These are phyloP conservation scores for Synanceia verrucosa DNA, from an alignment of 2,797 vertebrate genomes.

Conservation along the genomic window DNA sequence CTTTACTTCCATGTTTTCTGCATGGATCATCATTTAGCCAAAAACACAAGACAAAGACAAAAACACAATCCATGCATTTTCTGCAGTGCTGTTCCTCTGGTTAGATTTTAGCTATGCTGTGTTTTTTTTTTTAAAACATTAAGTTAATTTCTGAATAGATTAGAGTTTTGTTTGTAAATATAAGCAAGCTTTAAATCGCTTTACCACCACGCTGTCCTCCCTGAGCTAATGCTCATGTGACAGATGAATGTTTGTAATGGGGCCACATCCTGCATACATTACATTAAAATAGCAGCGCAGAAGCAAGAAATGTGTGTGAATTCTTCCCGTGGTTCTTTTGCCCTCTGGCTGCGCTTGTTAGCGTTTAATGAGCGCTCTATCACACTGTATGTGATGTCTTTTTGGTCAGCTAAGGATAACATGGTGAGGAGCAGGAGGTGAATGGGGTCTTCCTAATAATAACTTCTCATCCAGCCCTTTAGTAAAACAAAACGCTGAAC, in stretches of 20 bases:
- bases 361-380: conserved; percentile 57
- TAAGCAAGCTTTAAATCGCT: background rate
- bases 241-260: conserved; percentile 52
- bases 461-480: conserved; percentile 8
- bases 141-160: background rate
- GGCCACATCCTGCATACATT: conserved; percentile 52
- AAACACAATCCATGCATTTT: background rate
- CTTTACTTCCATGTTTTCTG: background rate
- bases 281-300: conserved; percentile 39
- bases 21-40: background rate
- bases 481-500: background rate
- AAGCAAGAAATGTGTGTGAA: background rate
- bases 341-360: conserved; percentile 40
- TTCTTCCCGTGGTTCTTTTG: conserved; percentile 10
- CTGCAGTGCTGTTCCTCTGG: background rate
- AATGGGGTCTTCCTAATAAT: conserved; percentile 35
- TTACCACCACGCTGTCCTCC: background rate
- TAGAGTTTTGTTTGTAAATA: background rate
- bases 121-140: background rate
- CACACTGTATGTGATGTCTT: conserved; percentile 14
- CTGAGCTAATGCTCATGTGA: conserved; percentile 25
- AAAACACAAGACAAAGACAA: background rate
- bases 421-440: conserved; percentile 22
- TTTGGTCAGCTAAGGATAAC: conserved; percentile 32
- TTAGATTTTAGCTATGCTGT: background rate